Base-by-base conservation (phyloP, 1,140 invertebrate genomes). In the Atta texana region DNA sequence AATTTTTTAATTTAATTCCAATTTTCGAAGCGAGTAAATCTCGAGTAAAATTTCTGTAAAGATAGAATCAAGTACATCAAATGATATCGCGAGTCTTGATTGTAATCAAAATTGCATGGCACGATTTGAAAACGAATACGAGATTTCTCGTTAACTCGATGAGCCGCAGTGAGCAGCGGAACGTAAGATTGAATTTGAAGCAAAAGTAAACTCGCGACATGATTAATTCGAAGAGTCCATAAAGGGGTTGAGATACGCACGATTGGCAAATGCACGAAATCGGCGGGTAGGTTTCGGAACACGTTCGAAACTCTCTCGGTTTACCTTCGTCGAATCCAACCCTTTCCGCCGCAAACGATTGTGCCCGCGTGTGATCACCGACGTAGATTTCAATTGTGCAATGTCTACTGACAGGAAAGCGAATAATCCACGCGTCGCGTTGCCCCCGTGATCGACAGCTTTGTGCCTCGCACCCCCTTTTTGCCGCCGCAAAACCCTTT, bases 371-470 rank as follows among this genome's bases (percentile, higher is more conserved):
- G 84, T 88, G 86, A 89, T 88, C 92, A 91, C 88, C 85, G 89
- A 90, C 89, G 91, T 93, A 90, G 91, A 93, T 93, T 93, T 92
- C 92, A 93, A 93, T 93, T 88, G 92, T 88, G 88, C 86, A 89
- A 87, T 92, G 90, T 91, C 91, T 91, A 92, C 89, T 71, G 91
- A 91, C 86, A 91, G 92, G 90, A 87, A 92, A 88, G 85, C 77
- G 89, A 90, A 87, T 93, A 92, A 93, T 93, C 93, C 91, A 72
- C 44, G 69, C 80, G 68, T 68, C 82, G 31, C 86, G 69, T 21
- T 71, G 80, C 57, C 55, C 49, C 63, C 71, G 64, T 78, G 51
- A 87, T 75, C 87, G 82, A 86, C 80, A 89, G 87, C 88, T 90
- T 66, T 84, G 74, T 89, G 55, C 63, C 76, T 68, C 57, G 61